phyloP scores from a whole-genome alignment of 2,113 vertebrate genomes.

The Rhinoderma darwinii region DNA sequence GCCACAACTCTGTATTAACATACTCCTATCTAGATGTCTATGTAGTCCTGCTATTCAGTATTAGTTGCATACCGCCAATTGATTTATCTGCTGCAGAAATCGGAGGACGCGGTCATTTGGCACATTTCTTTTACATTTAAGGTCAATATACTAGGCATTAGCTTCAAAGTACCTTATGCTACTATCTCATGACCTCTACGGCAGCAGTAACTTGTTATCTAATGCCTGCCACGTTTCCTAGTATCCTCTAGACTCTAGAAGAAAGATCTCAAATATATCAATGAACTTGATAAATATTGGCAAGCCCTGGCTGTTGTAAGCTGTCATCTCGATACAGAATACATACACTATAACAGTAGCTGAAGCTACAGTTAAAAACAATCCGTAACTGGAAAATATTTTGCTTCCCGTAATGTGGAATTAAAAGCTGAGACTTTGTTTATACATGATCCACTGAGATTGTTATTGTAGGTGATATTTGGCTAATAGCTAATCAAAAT shows the following conservation, averaged over 20 bases:
- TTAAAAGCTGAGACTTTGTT: background rate
- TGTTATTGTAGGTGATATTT: background rate
- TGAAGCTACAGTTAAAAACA: background rate
- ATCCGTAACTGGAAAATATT: background rate
- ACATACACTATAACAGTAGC: background rate
- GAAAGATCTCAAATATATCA: conserved; percentile 25
- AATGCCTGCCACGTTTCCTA: conserved; percentile 35
- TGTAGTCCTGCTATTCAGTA: background rate
- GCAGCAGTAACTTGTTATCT: conserved; percentile 44
- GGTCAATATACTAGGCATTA: conserved; percentile 40
- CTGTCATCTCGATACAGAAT: background rate
- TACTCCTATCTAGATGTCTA: background rate
- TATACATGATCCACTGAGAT: background rate
- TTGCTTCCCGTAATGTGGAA: background rate
- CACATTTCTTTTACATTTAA: conserved; percentile 30
- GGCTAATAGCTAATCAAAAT: background rate
- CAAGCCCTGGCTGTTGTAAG: conserved; percentile 3
- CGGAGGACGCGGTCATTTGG: background rate
- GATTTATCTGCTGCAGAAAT: background rate
- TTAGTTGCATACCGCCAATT: background rate
- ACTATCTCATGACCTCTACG: conserved; percentile 33
- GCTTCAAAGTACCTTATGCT: conserved; percentile 26
- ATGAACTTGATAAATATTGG: conserved; percentile 29
- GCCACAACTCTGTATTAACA: too few relatives aligned
- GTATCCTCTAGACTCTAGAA: background rate